A percentile compares a stretch with the other conserved stretches of the same genome.
These are phyloP conservation scores for Pinna nobilis DNA, from an alignment of 1,140 invertebrate species.

Conservation along the genomic window DNA sequence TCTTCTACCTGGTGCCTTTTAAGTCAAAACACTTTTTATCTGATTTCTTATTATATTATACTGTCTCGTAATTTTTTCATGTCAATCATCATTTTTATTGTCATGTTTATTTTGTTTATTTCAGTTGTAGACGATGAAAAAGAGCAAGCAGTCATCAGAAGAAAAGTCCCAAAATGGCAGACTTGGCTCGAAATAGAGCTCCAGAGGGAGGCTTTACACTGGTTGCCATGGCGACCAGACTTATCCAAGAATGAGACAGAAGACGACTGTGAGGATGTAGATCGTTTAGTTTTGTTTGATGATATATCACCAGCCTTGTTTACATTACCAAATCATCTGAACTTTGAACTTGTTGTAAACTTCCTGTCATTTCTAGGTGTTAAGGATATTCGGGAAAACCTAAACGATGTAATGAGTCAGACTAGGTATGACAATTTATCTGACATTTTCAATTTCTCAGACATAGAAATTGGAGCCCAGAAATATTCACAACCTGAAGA, in stretches of 20 bases:
- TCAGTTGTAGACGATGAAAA: constrained; percentile 59
- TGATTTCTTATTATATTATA: too few relatives aligned
- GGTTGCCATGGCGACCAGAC: constrained; percentile 75
- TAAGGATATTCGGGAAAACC: background rate
- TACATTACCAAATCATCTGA: constrained; percentile 55
- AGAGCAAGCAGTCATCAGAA: constrained; percentile 58
- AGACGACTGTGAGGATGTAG: constrained; percentile 75
- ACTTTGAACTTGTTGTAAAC: constrained; percentile 63
- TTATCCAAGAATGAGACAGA: constrained; percentile 64
- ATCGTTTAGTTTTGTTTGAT: constrained; percentile 75
- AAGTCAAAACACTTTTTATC: too few relatives aligned
- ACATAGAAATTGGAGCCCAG: too few relatives aligned
- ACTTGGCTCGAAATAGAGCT: constrained; percentile 75
- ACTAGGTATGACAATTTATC: too few relatives aligned
- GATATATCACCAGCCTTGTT: constrained; percentile 73
- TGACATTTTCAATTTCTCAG: too few relatives aligned
- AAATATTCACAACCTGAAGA: too few relatives aligned
- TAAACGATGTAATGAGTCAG: background rate
- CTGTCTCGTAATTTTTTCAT: too few relatives aligned
- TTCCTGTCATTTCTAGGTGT: constrained; percentile 74
- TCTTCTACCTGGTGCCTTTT: too few relatives aligned
- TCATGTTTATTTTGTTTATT: too few relatives aligned
- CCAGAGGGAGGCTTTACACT: constrained; percentile 70
- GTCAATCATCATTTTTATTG: too few relatives aligned
- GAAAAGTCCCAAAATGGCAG: constrained; percentile 51